Evolutionary conservation across 2,797 vertebrate genomes (phyloP), one percentile per base, ranked within the genome.

Genomic region (Valencia hispanica): DNA sequence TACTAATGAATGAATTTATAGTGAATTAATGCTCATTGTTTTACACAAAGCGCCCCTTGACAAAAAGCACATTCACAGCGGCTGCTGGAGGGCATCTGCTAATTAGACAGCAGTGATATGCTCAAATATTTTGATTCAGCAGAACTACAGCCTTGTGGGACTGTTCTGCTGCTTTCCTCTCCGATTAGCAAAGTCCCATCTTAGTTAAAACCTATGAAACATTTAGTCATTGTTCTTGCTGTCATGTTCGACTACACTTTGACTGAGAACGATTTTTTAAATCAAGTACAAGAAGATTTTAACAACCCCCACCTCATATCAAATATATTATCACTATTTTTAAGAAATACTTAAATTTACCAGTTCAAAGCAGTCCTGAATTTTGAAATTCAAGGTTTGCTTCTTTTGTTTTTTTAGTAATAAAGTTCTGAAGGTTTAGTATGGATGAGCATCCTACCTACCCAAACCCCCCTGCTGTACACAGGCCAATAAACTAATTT

Each of bases 171-270:
- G 81, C 75, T 82, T 83, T 84, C 89, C 88, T 88, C 77, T 82
- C 86, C 88, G 74, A 81, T 92, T 91, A 91, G 86, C 86, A 77
- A 77, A 86, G 76, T 83, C 84, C 84, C 73, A 85, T 74, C 70
- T 74, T 85, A 66, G 61, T 65, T 70, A n/a, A 61, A 66, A 48
- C 59, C 69, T 68, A 77, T 53, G 68, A 53, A 68, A 82, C 70
- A 75, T 75, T n/a, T 75, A n/a, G 74, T 78, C 43, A 57, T 66
- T 32, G 47, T 81, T 55, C 9, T 70, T 36, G 45, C 18, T 17
- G 32, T 15, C 22, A 51, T 51, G 47, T 50, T 59, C 57, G 22
- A 2, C 5, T 10, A 17, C 2, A 59, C 30, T 45, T 63, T 5
- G 27, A 70, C 27, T 20, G 68, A 30, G 32, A 48, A 70, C 18